Conservation (phyloP, 2,113 vertebrate species). For the Seriola dumerili region DNA sequence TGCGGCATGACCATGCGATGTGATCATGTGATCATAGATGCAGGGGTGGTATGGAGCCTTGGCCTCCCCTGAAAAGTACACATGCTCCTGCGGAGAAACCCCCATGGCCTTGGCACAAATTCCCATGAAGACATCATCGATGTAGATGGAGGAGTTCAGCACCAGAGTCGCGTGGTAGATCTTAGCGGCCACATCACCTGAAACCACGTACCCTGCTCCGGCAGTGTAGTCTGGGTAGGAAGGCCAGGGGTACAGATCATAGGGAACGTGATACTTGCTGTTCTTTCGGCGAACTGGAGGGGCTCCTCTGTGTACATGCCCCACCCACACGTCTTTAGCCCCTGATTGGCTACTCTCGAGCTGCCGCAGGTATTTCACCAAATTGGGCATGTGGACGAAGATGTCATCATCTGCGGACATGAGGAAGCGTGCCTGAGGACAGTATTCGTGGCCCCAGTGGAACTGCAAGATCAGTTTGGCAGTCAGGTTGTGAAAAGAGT, state of each 20-base stretch:
- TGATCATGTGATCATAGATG: constrained; percentile 96
- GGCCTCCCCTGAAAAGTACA: constrained; percentile 93
- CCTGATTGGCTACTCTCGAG: constrained; percentile 81
- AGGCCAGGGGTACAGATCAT: constrained; percentile 92
- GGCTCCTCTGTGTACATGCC: constrained; percentile 90
- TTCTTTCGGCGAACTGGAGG: constrained; percentile 88
- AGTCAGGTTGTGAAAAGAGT: constrained; percentile 96
- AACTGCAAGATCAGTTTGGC: constrained; percentile 93
- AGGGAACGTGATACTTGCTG: constrained; percentile 93
- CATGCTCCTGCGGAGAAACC: constrained; percentile 89
- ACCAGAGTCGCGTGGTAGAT: constrained; percentile 89
- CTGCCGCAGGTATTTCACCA: constrained; percentile 88
- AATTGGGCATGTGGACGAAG: constrained; percentile 94
- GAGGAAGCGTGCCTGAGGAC: constrained; percentile 91
- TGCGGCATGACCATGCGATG: constrained; percentile 90
- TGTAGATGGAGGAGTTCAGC: constrained; percentile 92
- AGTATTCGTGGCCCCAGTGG: constrained; percentile 90
- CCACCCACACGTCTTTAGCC: constrained; percentile 89
- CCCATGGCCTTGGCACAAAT: constrained; percentile 92
- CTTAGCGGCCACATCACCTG: constrained; percentile 89
- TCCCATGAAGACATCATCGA: constrained; percentile 98
- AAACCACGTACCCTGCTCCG: constrained; percentile 93
- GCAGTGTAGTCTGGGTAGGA: constrained; percentile 96
- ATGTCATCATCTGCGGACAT: constrained; percentile 97
- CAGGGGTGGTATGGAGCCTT: constrained; percentile 92